A percentile compares a stretch with the other conserved stretches of the same genome.
These are phyloP conservation scores for Mesocricetus auratus DNA, from an alignment of 2,113 vertebrate species.

Conservation along the genomic window DNA sequence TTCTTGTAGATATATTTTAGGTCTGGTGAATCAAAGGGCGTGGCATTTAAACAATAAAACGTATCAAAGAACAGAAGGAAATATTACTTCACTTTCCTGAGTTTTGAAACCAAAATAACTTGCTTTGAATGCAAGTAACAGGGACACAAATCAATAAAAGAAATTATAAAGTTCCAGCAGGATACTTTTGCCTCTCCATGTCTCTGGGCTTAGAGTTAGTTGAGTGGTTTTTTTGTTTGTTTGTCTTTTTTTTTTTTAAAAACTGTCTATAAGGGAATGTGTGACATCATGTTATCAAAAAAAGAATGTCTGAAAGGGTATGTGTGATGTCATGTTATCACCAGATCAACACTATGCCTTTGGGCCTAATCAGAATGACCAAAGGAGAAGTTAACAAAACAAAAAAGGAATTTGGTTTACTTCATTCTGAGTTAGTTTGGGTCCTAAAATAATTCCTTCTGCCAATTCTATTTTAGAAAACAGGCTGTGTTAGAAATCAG, in stretches of 20 bases:
- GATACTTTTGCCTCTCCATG: background rate
- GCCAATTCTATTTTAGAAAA: slow-evolving; percentile 28
- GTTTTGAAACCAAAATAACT: slow-evolving; percentile 25
- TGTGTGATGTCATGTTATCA: slow-evolving; percentile 10
- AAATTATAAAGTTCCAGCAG: slow-evolving; percentile 23
- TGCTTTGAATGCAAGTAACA: slow-evolving; percentile 36
- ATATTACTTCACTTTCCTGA: background rate
- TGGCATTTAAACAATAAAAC: slow-evolving; percentile 19
- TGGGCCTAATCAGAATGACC: slow-evolving; percentile 53
- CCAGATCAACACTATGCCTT: background rate
- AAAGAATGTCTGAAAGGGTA: background rate
- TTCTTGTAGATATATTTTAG: background rate
- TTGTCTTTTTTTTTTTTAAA: too few species aligned
- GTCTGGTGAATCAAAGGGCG: background rate
- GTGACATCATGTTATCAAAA: slow-evolving; percentile 17
- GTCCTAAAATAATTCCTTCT: slow-evolving; percentile 61
- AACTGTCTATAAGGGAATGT: background rate
- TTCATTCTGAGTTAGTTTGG: slow-evolving; percentile 34
- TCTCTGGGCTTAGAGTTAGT: background rate
- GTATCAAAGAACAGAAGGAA: background rate
- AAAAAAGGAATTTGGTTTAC: slow-evolving; percentile 10
- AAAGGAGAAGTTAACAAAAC: slow-evolving; percentile 7
- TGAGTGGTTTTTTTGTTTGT: background rate
- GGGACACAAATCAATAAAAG: slow-evolving; percentile 26
- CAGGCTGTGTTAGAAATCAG: background rate